A percentile compares a stretch with the other conserved stretches of the same genome.
Evolutionary conservation across 1,140 invertebrate genomes (phyloP).

Genomic region (Drosophila elegans): DNA sequence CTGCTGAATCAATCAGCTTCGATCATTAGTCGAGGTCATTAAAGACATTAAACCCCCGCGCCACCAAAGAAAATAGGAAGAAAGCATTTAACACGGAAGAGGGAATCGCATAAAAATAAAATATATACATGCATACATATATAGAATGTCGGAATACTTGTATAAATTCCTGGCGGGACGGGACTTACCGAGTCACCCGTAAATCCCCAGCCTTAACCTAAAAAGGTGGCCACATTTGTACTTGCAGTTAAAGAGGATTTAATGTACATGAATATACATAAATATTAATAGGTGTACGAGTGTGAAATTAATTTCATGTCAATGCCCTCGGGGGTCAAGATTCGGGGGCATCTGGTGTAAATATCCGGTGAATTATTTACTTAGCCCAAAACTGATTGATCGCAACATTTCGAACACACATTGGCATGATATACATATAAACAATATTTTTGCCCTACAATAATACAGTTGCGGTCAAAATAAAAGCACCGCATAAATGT

Average conservation of each 20-base stretch:
- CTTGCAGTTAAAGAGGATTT: constrained; percentile 9
- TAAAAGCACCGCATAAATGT: background rate
- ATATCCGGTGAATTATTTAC: constrained; percentile 12
- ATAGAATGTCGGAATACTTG: background rate
- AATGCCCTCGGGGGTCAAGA: constrained; percentile 11
- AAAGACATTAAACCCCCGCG: constrained; percentile 62
- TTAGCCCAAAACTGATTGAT: constrained; percentile 10
- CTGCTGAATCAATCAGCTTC: constrained; percentile 67
- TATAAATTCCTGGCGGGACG: constrained; percentile 2
- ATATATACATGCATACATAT: constrained; percentile 7
- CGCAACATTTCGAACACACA: too few relatives aligned
- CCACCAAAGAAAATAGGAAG: constrained; percentile 5
- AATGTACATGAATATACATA: background rate
- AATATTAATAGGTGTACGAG: background rate
- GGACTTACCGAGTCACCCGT: constrained; percentile 10
- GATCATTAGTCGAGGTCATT: constrained; percentile 78
- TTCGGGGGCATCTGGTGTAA: constrained; percentile 4
- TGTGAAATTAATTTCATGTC: constrained; percentile 4
- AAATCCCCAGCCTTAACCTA: constrained; percentile 31
- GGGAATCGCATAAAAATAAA: constrained; percentile 44
- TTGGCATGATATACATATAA: background rate
- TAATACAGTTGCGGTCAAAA: background rate
- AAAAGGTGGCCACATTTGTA: constrained; percentile 48
- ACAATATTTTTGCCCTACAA: background rate
- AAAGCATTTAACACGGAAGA: constrained; percentile 50